Evolutionary conservation across 2,797 vertebrate species (phyloP).

Genomic region (Euthynnus affinis): DNA sequence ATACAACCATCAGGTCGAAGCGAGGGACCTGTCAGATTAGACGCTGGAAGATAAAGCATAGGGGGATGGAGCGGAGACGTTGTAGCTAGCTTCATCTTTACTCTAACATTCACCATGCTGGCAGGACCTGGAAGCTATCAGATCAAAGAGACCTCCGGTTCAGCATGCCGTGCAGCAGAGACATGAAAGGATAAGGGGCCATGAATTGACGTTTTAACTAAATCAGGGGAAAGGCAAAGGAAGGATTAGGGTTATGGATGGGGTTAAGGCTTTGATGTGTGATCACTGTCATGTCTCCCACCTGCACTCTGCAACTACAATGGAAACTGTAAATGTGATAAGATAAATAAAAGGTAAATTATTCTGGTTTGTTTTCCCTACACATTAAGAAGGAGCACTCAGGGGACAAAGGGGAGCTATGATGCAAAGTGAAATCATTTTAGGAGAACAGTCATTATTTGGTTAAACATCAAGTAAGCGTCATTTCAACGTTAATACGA

Average conservation of each 20-base stretch:
- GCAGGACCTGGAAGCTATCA: slow-evolving; percentile 82
- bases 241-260: slow-evolving; percentile 74
- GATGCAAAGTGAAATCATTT: slow-evolving; percentile 44
- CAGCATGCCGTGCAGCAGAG: slow-evolving; percentile 58
- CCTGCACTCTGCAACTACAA: slow-evolving; percentile 74
- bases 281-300: slow-evolving; percentile 78
- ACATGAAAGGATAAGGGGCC: slow-evolving; percentile 82
- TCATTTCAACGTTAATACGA: slow-evolving; percentile 33
- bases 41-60: slow-evolving; percentile 71
- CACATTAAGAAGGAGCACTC: slow-evolving; percentile 49
- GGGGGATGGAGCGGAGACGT: slow-evolving; percentile 48
- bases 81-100: slow-evolving; percentile 74
- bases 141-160: slow-evolving; percentile 83
- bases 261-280: slow-evolving; percentile 77
- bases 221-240: slow-evolving; percentile 78
- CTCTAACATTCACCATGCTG: slow-evolving; percentile 72
- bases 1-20: slow-evolving; percentile 78
- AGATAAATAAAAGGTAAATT: slow-evolving; percentile 70
- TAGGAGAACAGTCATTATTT: slow-evolving; percentile 35
- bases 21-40: slow-evolving; percentile 83
- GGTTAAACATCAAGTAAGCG: slow-evolving; percentile 38
- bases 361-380: slow-evolving; percentile 53
- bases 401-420: slow-evolving; percentile 25
- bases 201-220: slow-evolving; percentile 82
- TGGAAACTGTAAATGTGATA: slow-evolving; percentile 70